Evolutionary conservation across 2,113 vertebrate genomes (phyloP), one percentile per base, ranked within the genome.

Genomic region (Gymnocephalus cernua): DNA sequence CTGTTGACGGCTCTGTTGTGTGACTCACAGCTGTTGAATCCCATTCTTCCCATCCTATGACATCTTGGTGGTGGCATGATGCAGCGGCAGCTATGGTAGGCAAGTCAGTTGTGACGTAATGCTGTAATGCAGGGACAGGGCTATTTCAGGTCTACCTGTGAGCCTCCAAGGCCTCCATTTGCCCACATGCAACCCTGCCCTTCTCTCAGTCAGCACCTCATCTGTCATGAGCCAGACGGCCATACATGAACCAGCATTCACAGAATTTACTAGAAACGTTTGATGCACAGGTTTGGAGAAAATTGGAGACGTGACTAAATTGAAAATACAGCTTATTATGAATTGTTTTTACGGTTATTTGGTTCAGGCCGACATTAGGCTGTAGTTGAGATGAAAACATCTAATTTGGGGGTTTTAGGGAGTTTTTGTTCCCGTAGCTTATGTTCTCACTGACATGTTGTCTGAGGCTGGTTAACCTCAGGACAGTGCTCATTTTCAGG

Each of bases 111-210:
- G 89, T 93, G 94, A 94, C 92, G 92, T 93, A 93, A 94, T 89
- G 87, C 75, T 79, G 74, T 87, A 88, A 86, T 87, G 81, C 77
- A 89, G 76, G 38, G 69, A 86, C 79, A 56, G 70, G 70, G 84
- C 91, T 95, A 92, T 94, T 93, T 93, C 87, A 90, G 91, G 84
- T 91, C 72, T 76, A 89, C 84, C 82, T 88, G 87, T 83, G 86
- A 89, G 89, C 76, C 83, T 88, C 79, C 84, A 51, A 58, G 74
- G 80, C 88, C 80, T 86, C 64, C 16, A 56, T 87, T 82, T 90
- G 85, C 89, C 84, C 82, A 77, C 80, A 67, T 77, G 76, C 83
- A 88, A 87, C 69, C 68, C 87, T 82, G 87, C 62, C 84, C 83
- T 53, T 84, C 86, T 86, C 87, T 89, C 92, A 85, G 85, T 92